Base-by-base conservation (phyloP, 2,888 invertebrate species). In the Podotricha telesiphe region DNA sequence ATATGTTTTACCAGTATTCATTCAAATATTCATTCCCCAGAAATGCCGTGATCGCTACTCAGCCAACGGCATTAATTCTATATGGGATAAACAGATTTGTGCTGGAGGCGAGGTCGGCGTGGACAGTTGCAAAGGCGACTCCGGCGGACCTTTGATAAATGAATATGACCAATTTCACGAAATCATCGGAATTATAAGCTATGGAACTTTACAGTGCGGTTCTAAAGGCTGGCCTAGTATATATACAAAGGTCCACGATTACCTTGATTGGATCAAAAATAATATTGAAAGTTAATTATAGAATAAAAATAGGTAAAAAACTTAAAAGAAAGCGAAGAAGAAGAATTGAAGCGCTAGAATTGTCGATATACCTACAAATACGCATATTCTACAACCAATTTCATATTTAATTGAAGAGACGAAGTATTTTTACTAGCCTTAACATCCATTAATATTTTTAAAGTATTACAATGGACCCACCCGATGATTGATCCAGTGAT, bases 41-140 rank as follows among this genome's bases (percentile, higher is more conserved):
- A 4, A 45, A 59, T 77, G 77, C 65, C 45, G 48, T 19, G 3
- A 63, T 7, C 20, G 68, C 48, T 64, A 56, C 22, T 64, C 50
- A 5, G 6, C 20, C 3, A 65, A 51, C n/a, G 62, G 73, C 5
- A 48, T 53, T 8, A 47, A 67, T 0, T 22, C 71, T 0, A 45
- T 87, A 17, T 79, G 81, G 79, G 67, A 74, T 0, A 74, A 77
- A 10, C 87, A 87, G 64, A 74, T 95, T 1, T 95, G 95, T 79
- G 95, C 94, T 0, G 95, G 95, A 0, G 95, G 95, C 0, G 85
- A 86, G 55, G 78, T 75, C 10, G 92, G 91, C 2, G 89, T 89
- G 74, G 95, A 95, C 80, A 93, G 95, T 0, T 95, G 95, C 77
- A 81, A 88, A 40, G 95, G 95, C 0, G 95, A 95, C 78, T 94